Base-by-base conservation (phyloP, 35 echinoderm and acorn worm genomes). In the Ophiothrix spiculata region DNA sequence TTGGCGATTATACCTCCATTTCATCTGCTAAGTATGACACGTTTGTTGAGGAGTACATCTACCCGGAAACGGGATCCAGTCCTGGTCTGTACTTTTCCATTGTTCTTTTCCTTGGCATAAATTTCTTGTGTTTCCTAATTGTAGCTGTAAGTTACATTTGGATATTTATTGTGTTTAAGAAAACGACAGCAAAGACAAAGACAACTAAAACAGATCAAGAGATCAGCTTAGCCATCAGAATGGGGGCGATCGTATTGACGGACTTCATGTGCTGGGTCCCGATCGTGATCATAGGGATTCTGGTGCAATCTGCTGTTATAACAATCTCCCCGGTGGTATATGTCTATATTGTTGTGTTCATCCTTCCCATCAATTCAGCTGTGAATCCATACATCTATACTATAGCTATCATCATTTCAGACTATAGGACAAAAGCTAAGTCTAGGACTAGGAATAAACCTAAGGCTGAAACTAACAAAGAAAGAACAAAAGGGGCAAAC, bases 221-320 rank as follows among this genome's bases (percentile, higher is more conserved):
- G 39, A 73, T 85, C 13, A 73, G 64, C 33, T 56, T 87, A 33
- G 86, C 86, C 12, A 42, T 31, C 0, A 87, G 56, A 80, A 87
- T 87, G 86, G 75, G 76, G 15, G 14, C 80, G 0, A 64, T 87
- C 35, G 86, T 87, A 17, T 25, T 56, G 31, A 87, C 86, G 2
- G 76, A 87, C 38, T 36, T 87, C n/a, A 1, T 79, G 2, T 87
- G 86, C 77, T 87, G 86, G 86, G 19, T 87, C 42, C 86, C 86
- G 17, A 63, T 87, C 39, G 64, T 87, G 32, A 64, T 87, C 21
- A 56, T 87, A 23, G 76, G 76, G 1, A 77, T 87, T 31, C 42
- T 79, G n/a, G 75, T 63, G 3, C 86, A 49, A 10, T 1, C 4
- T 85, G 83, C 36, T 0, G 74, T 40, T 31, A 14, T 73, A 1